phyloP scores from a whole-genome alignment of 2,888 invertebrate genomes.

The Drosophila fungiperda region DNA sequence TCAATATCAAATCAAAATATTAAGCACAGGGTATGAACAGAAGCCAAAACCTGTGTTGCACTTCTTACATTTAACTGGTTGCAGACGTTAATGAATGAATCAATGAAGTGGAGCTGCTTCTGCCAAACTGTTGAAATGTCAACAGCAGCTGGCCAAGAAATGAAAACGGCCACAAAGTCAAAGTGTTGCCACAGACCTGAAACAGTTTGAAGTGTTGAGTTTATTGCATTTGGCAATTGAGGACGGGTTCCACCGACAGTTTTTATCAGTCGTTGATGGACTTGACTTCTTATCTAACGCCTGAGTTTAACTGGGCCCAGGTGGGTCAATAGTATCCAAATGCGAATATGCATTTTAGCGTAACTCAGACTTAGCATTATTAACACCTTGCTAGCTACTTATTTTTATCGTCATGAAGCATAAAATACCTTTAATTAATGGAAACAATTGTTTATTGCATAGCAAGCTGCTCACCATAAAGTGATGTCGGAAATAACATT shows the following conservation, averaged over 20 bases:
- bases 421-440: background rate
- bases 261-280: constrained; percentile 36
- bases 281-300: constrained; percentile 11
- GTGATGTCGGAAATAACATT: background rate
- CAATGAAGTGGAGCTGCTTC: constrained; percentile 41
- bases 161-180: constrained; percentile 39
- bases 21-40: constrained; percentile 20
- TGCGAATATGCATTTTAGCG: background rate
- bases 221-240: constrained; percentile 46
- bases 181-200: constrained; percentile 44
- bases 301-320: background rate
- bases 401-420: background rate
- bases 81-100: constrained; percentile 63
- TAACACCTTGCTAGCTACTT: background rate
- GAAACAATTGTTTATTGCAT: background rate
- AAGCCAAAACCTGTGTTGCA: constrained; percentile 24
- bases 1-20: background rate
- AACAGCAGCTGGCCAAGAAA: constrained; percentile 36
- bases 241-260: constrained; percentile 27
- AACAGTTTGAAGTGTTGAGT: constrained; percentile 11
- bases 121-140: constrained; percentile 26
- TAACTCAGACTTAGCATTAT: too few relatives aligned
- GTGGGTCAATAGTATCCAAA: constrained; percentile 19
- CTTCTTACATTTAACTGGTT: constrained; percentile 18
- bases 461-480: background rate